These are phyloP conservation scores for Acleris cristana DNA, from an alignment of 2,888 invertebrate genomes.

Conservation along the genomic window DNA sequence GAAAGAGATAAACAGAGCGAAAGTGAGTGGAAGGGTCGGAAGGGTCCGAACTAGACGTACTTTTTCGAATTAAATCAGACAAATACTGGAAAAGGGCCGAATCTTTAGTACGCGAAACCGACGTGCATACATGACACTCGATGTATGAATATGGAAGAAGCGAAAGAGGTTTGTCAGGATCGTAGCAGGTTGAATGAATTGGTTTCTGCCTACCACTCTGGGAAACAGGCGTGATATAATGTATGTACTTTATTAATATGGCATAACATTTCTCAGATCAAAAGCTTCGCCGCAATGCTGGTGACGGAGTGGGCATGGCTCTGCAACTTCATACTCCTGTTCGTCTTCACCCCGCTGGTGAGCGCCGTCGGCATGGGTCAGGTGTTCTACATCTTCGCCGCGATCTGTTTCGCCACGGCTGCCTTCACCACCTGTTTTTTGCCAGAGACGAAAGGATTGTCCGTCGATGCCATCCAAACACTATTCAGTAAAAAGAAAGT, in stretches of 20 bases:
- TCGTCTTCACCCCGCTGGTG: constrained; percentile 62
- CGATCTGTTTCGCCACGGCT: constrained; percentile 52
- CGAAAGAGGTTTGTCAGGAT: no score
- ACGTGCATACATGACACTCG: no score
- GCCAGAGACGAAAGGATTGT: constrained; percentile 62
- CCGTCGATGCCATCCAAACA: constrained; percentile 56
- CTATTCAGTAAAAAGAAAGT: constrained; percentile 45
- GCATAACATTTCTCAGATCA: constrained; percentile 50
- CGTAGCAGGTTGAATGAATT: no score
- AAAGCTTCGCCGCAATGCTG: constrained; percentile 58
- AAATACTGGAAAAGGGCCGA: no score
- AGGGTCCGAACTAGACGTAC: no score
- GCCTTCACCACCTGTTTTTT: constrained; percentile 49
- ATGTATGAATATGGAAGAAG: no score
- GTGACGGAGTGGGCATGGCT: constrained; percentile 62
- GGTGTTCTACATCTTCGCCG: constrained; percentile 62
- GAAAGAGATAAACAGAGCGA: no score
- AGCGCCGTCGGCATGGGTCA: constrained; percentile 57
- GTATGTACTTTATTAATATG: background rate
- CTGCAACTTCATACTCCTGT: constrained; percentile 60
- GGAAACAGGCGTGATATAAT: no score
- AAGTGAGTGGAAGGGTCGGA: no score
- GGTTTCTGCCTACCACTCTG: no score
- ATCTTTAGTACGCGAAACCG: no score
- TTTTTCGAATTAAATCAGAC: no score